Percentiles rank a stretch among this genome's conserved stretches.
Conservation (phyloP, 1,140 invertebrate species). For the Tetragonula clypearis region DNA sequence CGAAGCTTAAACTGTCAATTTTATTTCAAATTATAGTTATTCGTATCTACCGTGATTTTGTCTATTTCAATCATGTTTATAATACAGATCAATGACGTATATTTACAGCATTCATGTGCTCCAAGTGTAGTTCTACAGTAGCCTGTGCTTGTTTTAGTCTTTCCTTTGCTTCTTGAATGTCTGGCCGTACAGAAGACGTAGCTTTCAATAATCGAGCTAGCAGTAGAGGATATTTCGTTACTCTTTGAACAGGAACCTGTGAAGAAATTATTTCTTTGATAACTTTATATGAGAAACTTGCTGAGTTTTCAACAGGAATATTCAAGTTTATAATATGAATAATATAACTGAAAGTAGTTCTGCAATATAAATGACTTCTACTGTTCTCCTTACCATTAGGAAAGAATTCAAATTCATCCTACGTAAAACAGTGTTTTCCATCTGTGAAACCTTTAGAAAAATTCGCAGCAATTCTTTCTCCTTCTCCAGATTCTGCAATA, state of each 20-base stretch:
- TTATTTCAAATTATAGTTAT: background rate
- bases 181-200: constrained; percentile 85
- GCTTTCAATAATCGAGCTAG: constrained; percentile 95
- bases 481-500: constrained; percentile 95
- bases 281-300: background rate
- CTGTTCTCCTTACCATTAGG: constrained; percentile 89
- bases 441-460: constrained; percentile 97
- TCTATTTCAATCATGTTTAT: background rate
- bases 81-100: background rate
- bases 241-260: constrained; percentile 93
- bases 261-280: constrained; percentile 33
- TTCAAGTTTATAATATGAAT: too few relatives aligned
- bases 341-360: too few relatives aligned
- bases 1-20: background rate
- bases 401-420: constrained; percentile 98
- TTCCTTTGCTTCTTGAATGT: constrained; percentile 89
- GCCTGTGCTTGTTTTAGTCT: constrained; percentile 92
- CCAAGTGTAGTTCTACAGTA: constrained; percentile 95
- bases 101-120: constrained; percentile 94
- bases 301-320: background rate
- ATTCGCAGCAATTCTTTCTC: constrained; percentile 97
- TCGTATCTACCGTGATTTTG: too few relatives aligned
- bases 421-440: constrained; percentile 95
- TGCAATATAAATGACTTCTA: background rate
- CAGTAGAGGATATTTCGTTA: constrained; percentile 96